Percentiles rank a stretch among this genome's conserved stretches.
Evolutionary conservation across 1,140 invertebrate species (phyloP).

Genomic region (Pogonus chalceus): DNA sequence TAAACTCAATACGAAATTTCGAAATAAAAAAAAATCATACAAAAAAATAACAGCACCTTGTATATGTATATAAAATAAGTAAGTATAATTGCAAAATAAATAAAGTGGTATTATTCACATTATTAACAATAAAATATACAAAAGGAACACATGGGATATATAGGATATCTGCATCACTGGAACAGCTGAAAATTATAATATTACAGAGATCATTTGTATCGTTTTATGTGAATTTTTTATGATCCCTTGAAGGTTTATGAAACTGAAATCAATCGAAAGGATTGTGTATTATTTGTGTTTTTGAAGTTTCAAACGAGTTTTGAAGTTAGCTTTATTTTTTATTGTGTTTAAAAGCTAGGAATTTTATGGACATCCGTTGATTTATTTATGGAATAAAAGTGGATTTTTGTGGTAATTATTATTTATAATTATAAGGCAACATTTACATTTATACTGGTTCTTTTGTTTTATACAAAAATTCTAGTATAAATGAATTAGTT

Average conservation of each 20-base stretch:
- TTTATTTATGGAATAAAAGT: background rate
- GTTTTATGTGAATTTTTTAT: background rate
- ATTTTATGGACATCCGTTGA: background rate
- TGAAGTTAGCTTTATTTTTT: background rate
- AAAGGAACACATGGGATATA: too few relatives aligned
- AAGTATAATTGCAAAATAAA: too few relatives aligned
- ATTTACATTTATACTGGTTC: background rate
- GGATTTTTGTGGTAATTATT: background rate
- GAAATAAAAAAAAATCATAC: too few relatives aligned
- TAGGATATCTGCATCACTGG: background rate
- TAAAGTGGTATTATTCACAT: too few relatives aligned
- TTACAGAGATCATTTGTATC: background rate
- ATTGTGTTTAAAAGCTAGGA: background rate
- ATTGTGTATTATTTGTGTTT: too few relatives aligned
- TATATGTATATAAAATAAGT: too few relatives aligned
- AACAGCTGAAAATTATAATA: constrained; percentile 1
- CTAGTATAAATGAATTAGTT: constrained; percentile 2
- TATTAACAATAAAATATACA: too few relatives aligned
- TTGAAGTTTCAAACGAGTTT: too few relatives aligned
- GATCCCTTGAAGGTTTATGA: background rate
- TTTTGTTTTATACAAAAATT: background rate
- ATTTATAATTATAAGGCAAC: background rate
- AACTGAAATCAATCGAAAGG: too few relatives aligned
- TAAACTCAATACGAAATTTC: too few relatives aligned
- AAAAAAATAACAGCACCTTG: too few relatives aligned